Conservation (phyloP, 2,797 vertebrate species). For the Ataeniobius toweri region DNA sequence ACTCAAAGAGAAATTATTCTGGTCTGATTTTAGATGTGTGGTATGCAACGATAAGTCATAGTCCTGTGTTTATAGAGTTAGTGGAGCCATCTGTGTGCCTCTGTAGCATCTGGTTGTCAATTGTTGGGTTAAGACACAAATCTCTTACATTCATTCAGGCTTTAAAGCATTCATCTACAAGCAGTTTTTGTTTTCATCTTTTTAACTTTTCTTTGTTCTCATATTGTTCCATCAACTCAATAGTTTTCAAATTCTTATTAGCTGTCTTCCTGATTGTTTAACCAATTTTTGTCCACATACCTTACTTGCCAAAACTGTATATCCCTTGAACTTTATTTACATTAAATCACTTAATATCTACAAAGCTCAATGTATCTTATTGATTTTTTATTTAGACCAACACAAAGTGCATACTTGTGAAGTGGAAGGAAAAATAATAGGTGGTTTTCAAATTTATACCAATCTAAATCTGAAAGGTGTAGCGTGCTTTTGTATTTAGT, state of each 20-base stretch:
- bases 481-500: too few relatives aligned
- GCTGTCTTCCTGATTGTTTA: background rate
- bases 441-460: too few relatives aligned
- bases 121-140: background rate
- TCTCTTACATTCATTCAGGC: background rate
- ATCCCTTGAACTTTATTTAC: background rate
- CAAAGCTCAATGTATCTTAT: too few relatives aligned
- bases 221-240: background rate
- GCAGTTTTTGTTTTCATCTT: constrained; percentile 9
- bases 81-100: constrained; percentile 22
- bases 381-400: too few relatives aligned
- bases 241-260: background rate
- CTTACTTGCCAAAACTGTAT: background rate
- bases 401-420: too few relatives aligned
- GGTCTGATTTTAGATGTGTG: constrained; percentile 43
- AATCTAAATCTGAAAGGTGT: too few relatives aligned
- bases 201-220: background rate
- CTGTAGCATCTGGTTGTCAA: background rate
- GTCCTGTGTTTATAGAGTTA: constrained; percentile 10
- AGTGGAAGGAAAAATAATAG: too few relatives aligned
- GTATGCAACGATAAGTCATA: constrained; percentile 34
- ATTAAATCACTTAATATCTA: background rate
- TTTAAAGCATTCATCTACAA: background rate
- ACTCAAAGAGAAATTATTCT: constrained; percentile 24
- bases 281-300: background rate